Conservation (phyloP, 2,797 vertebrate genomes). For the Hipposideros larvatus region DNA sequence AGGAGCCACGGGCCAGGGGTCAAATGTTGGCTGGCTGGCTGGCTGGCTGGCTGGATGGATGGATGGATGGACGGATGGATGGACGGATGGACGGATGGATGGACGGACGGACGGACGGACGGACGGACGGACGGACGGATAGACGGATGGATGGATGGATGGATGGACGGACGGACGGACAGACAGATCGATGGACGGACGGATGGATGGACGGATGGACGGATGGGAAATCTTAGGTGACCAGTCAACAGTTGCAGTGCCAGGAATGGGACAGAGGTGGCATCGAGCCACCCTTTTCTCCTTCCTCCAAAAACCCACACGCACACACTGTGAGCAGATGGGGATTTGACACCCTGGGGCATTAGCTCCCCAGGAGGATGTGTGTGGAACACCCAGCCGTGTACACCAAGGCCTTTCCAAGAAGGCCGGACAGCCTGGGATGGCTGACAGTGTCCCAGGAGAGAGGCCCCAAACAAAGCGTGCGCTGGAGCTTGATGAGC, state of each 20-base stretch:
- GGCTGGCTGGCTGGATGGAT: not conserved
- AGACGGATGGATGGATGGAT: not conserved
- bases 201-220: not conserved
- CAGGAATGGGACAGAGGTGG: too few species aligned
- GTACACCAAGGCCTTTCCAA: too few species aligned
- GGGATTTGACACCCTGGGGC: not conserved
- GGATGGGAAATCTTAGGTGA: not conserved
- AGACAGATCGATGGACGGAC: too few species aligned
- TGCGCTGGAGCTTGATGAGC: not conserved
- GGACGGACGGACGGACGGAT: too few species aligned
- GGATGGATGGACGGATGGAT: too few species aligned
- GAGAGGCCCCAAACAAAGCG: not conserved
- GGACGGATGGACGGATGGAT: too few species aligned
- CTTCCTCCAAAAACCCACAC: not conserved
- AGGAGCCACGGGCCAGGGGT: not conserved
- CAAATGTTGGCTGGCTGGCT: too few species aligned
- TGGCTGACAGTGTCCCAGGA: rapidly evolving
- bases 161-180: not conserved
- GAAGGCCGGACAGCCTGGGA: not conserved
- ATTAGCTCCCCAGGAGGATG: too few species aligned
- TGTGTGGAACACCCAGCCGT: not conserved
- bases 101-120: not conserved
- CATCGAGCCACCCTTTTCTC: not conserved
- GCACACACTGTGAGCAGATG: rapidly evolving
- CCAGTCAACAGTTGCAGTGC: not conserved